Percentiles rank a stretch among this genome's conserved stretches.
phyloP scores from a whole-genome alignment of 2,113 vertebrate species.

The Prunella fulvescens region DNA sequence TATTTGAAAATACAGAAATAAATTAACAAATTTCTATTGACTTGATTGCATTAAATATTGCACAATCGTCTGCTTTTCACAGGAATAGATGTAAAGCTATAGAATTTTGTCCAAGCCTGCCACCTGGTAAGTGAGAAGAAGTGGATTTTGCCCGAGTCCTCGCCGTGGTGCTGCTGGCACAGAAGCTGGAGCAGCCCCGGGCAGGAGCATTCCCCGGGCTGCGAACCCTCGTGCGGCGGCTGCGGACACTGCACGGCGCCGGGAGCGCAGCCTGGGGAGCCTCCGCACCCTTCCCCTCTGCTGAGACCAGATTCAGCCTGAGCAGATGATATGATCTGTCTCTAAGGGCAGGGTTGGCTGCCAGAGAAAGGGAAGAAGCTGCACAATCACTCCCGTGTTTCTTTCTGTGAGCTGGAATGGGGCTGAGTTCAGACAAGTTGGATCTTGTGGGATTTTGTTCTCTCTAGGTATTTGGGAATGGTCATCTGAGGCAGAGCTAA shows the following conservation, averaged over 20 bases:
- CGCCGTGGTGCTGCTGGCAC: background rate
- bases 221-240: slow-evolving; percentile 5
- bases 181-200: background rate
- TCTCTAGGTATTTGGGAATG: background rate
- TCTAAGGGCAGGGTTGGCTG: background rate
- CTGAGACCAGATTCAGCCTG: background rate
- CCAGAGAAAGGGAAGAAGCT: background rate
- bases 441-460: background rate
- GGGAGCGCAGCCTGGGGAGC: background rate
- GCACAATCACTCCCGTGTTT: background rate
- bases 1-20: background rate
- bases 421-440: background rate
- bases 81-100: background rate
- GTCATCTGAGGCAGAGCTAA: background rate
- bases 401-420: background rate
- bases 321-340: background rate
- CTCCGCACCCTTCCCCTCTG: background rate
- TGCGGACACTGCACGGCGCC: background rate
- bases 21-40: background rate
- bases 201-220: background rate
- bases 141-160: background rate
- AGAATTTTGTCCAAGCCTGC: background rate
- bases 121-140: background rate
- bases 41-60: background rate
- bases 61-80: background rate